These are phyloP conservation scores for Nemapogon koenigi DNA, from an alignment of 2,888 invertebrate species.

Conservation along the genomic window DNA sequence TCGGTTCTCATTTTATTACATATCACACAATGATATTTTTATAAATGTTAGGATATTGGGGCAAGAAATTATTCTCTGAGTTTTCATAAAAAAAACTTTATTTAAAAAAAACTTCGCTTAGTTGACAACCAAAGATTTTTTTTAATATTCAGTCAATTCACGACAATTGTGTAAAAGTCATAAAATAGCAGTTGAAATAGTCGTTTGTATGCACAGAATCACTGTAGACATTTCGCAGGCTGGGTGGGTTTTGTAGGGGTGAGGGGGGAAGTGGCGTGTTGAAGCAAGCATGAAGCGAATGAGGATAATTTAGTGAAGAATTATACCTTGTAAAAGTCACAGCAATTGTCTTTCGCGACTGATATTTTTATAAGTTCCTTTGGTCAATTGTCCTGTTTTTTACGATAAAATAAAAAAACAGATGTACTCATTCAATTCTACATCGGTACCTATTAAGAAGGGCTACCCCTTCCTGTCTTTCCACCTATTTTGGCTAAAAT, in stretches of 20 bases:
- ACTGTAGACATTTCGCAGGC: constrained; percentile 62
- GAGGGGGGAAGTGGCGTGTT: constrained; percentile 28
- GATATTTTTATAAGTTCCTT: constrained; percentile 22
- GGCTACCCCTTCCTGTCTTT: neutral
- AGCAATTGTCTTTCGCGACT: constrained; percentile 18
- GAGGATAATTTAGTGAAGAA: constrained; percentile 53
- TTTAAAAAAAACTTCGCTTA: too few relatives aligned
- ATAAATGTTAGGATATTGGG: too few relatives aligned
- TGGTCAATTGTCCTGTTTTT: constrained; percentile 7
- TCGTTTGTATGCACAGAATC: constrained; percentile 66
- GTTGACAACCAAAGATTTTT: too few relatives aligned
- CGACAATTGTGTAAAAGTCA: constrained; percentile 52
- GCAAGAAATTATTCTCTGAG: too few relatives aligned
- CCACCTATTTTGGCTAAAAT: too few relatives aligned
- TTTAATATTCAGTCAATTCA: constrained; percentile 36
- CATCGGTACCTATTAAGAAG: neutral
- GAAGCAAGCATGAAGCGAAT: constrained; percentile 45
- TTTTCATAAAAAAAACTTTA: too few relatives aligned
- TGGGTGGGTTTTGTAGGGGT: constrained; percentile 10
- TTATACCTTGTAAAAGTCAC: constrained; percentile 37
- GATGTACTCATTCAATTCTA: too few relatives aligned
- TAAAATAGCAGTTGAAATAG: constrained; percentile 46
- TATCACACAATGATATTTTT: too few relatives aligned
- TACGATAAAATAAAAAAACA: too few relatives aligned
- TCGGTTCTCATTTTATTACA: too few relatives aligned